Base-by-base conservation (phyloP, 2,888 invertebrate genomes). In the Megaustenia siamemsis region DNA sequence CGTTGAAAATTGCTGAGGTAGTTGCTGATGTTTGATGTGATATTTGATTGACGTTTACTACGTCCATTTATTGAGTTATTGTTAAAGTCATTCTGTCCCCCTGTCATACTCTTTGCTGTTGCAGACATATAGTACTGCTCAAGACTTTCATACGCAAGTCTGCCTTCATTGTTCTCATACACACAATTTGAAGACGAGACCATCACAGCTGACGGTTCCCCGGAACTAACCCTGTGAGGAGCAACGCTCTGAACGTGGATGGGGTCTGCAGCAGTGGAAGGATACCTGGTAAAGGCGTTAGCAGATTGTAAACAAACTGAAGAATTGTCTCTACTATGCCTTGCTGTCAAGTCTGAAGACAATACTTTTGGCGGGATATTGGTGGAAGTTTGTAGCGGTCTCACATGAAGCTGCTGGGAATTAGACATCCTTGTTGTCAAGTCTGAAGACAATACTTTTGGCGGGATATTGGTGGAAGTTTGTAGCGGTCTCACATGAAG, bases 1-100 rank as follows among this genome's bases (percentile, higher is more conserved):
- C 40, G 83, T 28, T 83, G 76, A 18, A 77, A 76, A 38, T 32
- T 35, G n/a, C 68, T 63, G 32, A 83, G 77, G 28, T 83, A 83
- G 24, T 75, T 53, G 24, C 18, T 82, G 32, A 60, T 45, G 38
- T 56, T 81, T 28, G 40, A 8, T 28, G 73, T 28, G 3, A n/a
- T 8, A 4, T 73, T 49, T 2, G 28, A 32, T 1, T 32, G 2
- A 49, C 18, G 28, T 73, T 49, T 49, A 24, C 5, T 38, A 24
- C 15, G 69, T 5, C 38, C 4, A 49, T 49, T 32, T 4, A 2
- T 49, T 15, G 15, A 2, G 32, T 49, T 73, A 49, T 73, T 73
- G 18, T 45, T 73, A 5, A 49, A 28, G 35, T 73, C 49, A 32
- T 21, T 24, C 28, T 28, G 12, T 21, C 35, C 32, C 1, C 15